Base-by-base conservation (phyloP, 2,888 invertebrate genomes). In the Chrysotoxum bicinctum region DNA sequence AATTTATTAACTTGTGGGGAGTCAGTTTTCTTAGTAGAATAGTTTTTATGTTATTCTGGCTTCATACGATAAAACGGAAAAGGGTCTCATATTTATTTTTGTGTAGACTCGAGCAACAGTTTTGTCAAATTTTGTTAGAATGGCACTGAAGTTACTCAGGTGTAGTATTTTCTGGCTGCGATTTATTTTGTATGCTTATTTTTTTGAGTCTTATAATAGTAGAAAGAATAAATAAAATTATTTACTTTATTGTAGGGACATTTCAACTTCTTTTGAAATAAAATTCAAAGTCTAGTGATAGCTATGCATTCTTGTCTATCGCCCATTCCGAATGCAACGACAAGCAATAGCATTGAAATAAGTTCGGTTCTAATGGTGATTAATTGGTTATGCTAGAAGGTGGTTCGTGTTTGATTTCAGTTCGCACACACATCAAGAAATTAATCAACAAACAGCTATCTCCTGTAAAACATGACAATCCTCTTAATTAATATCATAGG, bases 1-100 rank as follows among this genome's bases (percentile, higher is more conserved):
- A 83, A 60, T 78, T 78, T 73, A 78, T 58, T 54, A 77, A 77
- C 68, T 72, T 83, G 73, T 74, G 40, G 30, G 21, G 45, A 83
- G 52, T 54, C 19, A 19, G 45, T 32, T 52, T 19, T n/a, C 23
- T 50, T 14, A 26, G 35, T 14, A 5, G 21, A 21, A 45, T 45
- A 45, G 45, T 19, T 43, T n/a, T 16, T 40, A n/a, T 40, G 6
- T 40, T 43, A n/a, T n/a, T n/a, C n/a, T 43, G 14, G 35, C 0
- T 7, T 35, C 0, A 35, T 3, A 12, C 12, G 3, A 35, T 2
- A 12, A 0, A 35, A 35, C 0, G 12, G 35, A 12, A 12, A 35
- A 2, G 12, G 12, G 7, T 26, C 26, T 26, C 5, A 26, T 2
- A 5, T 26, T 3, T 26, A 26, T 26, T 26, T 26, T 26, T 26